Conservation (phyloP, 2,888 invertebrate genomes). For the Rugalucina vietnamica region DNA sequence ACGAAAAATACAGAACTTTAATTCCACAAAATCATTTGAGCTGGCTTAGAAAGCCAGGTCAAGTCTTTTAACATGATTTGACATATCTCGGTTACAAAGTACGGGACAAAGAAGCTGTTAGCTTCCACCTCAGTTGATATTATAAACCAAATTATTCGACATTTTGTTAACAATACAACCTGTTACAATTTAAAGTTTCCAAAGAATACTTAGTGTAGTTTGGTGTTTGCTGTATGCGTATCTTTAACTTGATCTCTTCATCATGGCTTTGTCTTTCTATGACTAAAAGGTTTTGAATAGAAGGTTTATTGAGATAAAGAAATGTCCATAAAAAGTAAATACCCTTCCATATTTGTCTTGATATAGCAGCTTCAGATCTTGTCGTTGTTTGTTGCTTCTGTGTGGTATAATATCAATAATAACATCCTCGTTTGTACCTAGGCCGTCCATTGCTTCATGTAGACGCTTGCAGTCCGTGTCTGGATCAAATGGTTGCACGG, state of each 20-base stretch:
- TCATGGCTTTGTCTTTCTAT: background rate
- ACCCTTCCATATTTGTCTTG: constrained; percentile 70
- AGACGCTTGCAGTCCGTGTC: constrained; percentile 71
- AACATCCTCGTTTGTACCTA: constrained; percentile 72
- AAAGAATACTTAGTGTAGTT: too few species aligned
- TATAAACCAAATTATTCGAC: too few species aligned
- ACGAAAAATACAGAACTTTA: too few species aligned
- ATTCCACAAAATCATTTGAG: too few species aligned
- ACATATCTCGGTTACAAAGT: too few species aligned
- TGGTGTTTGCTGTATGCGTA: background rate
- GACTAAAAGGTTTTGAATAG: background rate
- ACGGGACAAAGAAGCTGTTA: too few species aligned
- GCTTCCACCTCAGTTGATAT: too few species aligned
- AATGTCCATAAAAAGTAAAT: background rate
- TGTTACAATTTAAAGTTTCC: background rate
- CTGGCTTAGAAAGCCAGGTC: too few species aligned
- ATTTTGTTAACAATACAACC: too few species aligned
- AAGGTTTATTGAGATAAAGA: background rate
- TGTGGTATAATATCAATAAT: constrained; percentile 75
- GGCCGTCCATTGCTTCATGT: constrained; percentile 74
- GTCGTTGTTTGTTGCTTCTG: constrained; percentile 75
- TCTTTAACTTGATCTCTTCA: background rate
- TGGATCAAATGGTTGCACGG: constrained; percentile 62
- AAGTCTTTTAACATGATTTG: too few species aligned
- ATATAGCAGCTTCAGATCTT: constrained; percentile 73